Percentiles rank a stretch among this genome's conserved stretches.
phyloP scores from a whole-genome alignment of 2,113 vertebrate species.

The Misgurnus mizolepis region DNA sequence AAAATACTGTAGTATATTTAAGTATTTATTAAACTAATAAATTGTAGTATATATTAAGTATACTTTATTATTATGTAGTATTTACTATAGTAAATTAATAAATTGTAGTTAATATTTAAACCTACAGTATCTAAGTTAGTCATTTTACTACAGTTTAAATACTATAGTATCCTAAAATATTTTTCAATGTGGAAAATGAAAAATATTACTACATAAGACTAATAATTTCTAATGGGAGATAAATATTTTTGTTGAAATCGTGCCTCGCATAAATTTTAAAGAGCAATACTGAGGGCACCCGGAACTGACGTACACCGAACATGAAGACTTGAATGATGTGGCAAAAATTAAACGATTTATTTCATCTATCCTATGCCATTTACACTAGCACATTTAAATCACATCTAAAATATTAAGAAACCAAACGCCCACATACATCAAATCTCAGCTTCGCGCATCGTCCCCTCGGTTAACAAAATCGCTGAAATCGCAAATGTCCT shows the following conservation, averaged over 20 bases:
- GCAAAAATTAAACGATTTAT: conserved; percentile 68
- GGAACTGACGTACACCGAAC: conserved; percentile 73
- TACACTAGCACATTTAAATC: not conserved
- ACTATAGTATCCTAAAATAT: too few species aligned
- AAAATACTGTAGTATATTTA: too few species aligned
- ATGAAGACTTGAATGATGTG: conserved; percentile 82
- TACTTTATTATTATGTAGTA: too few species aligned
- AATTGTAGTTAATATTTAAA: not conserved
- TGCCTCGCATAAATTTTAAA: not conserved
- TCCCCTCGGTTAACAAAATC: not conserved
- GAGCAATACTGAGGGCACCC: conserved; percentile 15
- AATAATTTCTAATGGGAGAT: too few species aligned
- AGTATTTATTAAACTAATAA: too few species aligned
- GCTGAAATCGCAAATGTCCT: conserved; percentile 68
- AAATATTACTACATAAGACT: too few species aligned
- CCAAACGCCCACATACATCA: not conserved
- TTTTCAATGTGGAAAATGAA: too few species aligned
- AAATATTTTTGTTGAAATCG: not conserved
- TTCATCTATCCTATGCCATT: not conserved
- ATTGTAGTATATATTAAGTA: too few species aligned
- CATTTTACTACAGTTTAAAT: too few species aligned
- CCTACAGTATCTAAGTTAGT: not conserved
- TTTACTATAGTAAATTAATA: too few species aligned
- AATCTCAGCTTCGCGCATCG: not conserved
- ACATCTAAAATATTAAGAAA: not conserved